phyloP scores from a whole-genome alignment of 2,113 vertebrate genomes.

The Psittacus erithacus region DNA sequence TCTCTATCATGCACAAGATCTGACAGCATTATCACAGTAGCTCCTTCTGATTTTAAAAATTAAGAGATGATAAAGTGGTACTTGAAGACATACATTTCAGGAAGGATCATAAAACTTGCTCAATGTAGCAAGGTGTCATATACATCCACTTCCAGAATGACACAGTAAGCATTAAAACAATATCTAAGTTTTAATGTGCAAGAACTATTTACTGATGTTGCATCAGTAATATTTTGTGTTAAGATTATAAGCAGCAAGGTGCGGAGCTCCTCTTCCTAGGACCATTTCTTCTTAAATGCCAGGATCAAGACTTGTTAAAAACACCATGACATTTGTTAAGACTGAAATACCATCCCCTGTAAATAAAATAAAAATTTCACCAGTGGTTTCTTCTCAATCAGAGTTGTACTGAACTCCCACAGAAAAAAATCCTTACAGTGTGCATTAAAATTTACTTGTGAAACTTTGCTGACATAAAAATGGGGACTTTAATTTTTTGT shows the following conservation, averaged over 20 bases:
- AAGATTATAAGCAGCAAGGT: neutral
- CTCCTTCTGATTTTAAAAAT: neutral
- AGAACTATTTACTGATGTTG: neutral
- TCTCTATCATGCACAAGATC: neutral
- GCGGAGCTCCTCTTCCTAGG: neutral
- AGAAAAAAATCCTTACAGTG: neutral
- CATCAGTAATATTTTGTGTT: neutral
- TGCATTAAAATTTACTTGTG: neutral
- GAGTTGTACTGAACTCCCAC: neutral
- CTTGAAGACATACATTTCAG: neutral
- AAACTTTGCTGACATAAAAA: neutral
- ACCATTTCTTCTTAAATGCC: neutral
- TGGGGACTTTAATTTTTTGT: neutral
- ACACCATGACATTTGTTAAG: neutral
- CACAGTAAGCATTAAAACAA: neutral
- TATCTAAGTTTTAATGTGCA: neutral
- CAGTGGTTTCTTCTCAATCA: neutral
- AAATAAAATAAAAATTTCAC: neutral
- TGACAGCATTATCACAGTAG: neutral
- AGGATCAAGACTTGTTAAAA: neutral
- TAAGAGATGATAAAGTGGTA: neutral
- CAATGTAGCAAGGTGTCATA: no score
- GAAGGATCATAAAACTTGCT: neutral
- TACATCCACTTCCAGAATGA: neutral
- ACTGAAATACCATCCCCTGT: neutral